A percentile compares a stretch with the other conserved stretches of the same genome.
Evolutionary conservation across 2,113 vertebrate species (phyloP).

Genomic region (Campylomormyrus tamandua): DNA sequence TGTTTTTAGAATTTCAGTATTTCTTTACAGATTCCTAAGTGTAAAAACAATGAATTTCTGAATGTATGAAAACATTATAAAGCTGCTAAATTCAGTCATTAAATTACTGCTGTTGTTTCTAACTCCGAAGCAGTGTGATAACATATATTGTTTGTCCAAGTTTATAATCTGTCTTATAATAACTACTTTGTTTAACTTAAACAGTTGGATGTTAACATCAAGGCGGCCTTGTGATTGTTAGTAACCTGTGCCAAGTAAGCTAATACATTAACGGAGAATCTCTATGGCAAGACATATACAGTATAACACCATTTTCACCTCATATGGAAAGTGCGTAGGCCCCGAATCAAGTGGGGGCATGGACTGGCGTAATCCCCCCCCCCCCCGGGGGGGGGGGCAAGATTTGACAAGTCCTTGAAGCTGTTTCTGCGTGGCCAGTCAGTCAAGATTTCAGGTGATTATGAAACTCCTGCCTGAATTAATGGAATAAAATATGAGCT

Average conservation of each 20-base stretch:
- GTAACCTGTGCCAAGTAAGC: background rate
- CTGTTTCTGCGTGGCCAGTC: background rate
- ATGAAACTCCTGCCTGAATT: background rate
- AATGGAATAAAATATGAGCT: background rate
- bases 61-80: background rate
- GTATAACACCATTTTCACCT: background rate
- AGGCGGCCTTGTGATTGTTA: background rate
- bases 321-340: background rate
- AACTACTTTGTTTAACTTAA: background rate
- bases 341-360: background rate
- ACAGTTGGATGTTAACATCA: background rate
- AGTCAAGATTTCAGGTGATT: constrained; percentile 9
- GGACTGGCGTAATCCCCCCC: background rate
- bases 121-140: background rate
- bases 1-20: background rate
- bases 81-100: background rate
- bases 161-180: background rate
- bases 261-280: background rate
- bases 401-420: background rate
- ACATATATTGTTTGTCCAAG: background rate
- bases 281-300: background rate
- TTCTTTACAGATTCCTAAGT: background rate
- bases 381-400: background rate
- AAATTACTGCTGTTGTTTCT: background rate
- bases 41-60: background rate